Percentiles rank a stretch among this genome's conserved stretches.
phyloP scores from a whole-genome alignment of 1,140 invertebrate species.

The Colletes latitarsis region DNA sequence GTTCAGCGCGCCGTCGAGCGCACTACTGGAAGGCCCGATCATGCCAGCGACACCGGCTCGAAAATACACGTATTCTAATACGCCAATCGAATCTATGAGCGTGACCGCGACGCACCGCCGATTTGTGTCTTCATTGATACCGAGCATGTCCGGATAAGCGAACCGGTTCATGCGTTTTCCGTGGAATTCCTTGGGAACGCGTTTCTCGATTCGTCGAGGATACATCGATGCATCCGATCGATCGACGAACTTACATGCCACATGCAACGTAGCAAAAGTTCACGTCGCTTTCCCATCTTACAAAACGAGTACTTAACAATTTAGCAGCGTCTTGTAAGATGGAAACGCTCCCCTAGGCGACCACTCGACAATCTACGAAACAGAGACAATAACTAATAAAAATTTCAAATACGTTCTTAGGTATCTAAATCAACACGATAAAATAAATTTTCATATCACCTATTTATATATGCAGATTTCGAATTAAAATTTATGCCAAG shows the following conservation, averaged over 20 bases:
- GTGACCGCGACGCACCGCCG: slow-evolving; percentile 26
- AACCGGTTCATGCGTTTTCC: slow-evolving; percentile 12
- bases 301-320: too few species aligned
- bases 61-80: slow-evolving; percentile 63
- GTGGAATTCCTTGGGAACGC: neutral
- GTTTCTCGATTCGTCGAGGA: neutral
- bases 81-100: slow-evolving; percentile 37
- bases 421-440: too few species aligned
- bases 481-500: too few species aligned
- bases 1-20: slow-evolving; percentile 64
- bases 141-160: neutral
- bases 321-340: too few species aligned
- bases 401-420: too few species aligned
- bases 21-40: slow-evolving; percentile 63
- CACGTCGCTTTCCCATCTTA: too few species aligned
- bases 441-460: too few species aligned
- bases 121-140: slow-evolving; percentile 37
- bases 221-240: neutral
- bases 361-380: too few species aligned
- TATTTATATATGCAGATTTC: too few species aligned
- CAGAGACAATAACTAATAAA: too few species aligned
- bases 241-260: neutral
- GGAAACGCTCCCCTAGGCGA: too few species aligned
- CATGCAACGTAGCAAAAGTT: too few species aligned
- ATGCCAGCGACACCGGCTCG: slow-evolving; percentile 43